Evolutionary conservation across 2,888 invertebrate genomes (phyloP), one percentile per base, ranked within the genome.

Genomic region (Heliconius erato): DNA sequence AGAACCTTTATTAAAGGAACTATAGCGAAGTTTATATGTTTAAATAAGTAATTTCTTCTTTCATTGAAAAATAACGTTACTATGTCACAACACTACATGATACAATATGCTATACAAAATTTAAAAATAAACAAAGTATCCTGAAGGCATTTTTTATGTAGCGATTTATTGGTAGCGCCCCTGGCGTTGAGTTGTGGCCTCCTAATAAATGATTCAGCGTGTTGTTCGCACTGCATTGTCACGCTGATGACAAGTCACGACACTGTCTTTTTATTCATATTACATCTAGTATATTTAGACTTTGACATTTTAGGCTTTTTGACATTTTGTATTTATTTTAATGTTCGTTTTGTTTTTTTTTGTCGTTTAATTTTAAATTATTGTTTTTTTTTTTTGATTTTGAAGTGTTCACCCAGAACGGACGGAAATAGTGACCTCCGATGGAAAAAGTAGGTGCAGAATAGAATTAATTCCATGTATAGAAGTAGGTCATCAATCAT

Each of bases 151-250:
- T 80, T 84, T 82, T 83, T 83, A 83, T 79, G 81, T 80, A 80
- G 83, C 84, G 81, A 82, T 84, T 83, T 84, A 79, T 83, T 78
- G 79, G 80, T 65, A 63, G 49, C 40, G 83, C 81, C 79, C 72
- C 77, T 28, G 77, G 79, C 81, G 83, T 80, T 84, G 81, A 77
- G 71, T 54, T 80, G 80, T 26, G 76, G 79, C 59, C 32, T 63
- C 26, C 80, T 83, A 80, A 83, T 83, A 83, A 83, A 81, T 79
- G 74, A 82, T 83, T 83, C 81, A 83, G 76, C 63, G 32, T 40
- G 76, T 71, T 54, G 81, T 81, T 76, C 76, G 19, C 79, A 28
- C 74, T 28, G 74, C 54, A 76, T 72, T 83, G 83, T 81, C 81
- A 76, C 79, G 76, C 69, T 68, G 69, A 82, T 80, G 76, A 80